A percentile compares a stretch with the other conserved stretches of the same genome.
These are phyloP conservation scores for Schizopygopsis malacanthus DNA, from an alignment of 2,797 vertebrate genomes.

Conservation along the genomic window DNA sequence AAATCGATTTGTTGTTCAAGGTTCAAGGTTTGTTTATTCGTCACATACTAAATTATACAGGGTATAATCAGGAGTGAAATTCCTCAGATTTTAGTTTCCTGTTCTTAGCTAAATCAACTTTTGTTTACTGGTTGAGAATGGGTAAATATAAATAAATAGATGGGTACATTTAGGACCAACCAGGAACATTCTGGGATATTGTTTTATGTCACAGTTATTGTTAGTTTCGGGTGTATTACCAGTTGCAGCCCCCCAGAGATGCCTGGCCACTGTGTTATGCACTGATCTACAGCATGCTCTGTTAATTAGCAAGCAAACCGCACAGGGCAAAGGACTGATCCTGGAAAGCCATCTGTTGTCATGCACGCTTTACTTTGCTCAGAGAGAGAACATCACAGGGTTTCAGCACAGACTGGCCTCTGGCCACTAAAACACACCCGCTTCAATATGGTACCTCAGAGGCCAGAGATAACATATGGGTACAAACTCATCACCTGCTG, in stretches of 20 bases:
- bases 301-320: conserved; percentile 52
- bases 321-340: conserved; percentile 50
- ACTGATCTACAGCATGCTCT: conserved; percentile 40
- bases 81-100: no score
- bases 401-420: conserved; percentile 18
- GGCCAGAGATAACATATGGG: conserved; percentile 19
- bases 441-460: background rate
- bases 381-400: conserved; percentile 43
- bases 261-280: conserved; percentile 15
- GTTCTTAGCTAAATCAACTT: background rate
- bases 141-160: background rate
- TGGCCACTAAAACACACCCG: background rate
- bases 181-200: background rate
- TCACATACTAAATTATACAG: no score
- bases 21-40: no score
- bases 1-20: background rate
- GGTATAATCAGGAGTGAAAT: no score
- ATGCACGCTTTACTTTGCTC: conserved; percentile 20
- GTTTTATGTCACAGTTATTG: background rate
- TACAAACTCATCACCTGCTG: conserved; percentile 22
- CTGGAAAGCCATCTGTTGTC: conserved; percentile 57
- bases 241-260: conserved; percentile 21
- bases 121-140: background rate
- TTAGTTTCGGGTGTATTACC: background rate
- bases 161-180: background rate